Conservation (phyloP, 2,113 vertebrate species). For the Peromyscus leucopus region DNA sequence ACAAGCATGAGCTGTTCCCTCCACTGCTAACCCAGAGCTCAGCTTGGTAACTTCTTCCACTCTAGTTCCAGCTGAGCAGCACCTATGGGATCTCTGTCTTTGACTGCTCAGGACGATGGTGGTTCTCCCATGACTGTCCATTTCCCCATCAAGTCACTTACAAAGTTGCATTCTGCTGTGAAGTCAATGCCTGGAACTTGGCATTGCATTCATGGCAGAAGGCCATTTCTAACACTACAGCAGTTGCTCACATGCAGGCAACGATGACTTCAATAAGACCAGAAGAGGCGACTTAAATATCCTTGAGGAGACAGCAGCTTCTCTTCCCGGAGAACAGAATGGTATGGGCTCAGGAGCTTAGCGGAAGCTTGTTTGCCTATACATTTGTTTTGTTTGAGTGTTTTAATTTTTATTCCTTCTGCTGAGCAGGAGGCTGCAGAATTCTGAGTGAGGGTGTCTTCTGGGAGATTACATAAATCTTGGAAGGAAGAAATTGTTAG, state of each 20-base stretch:
- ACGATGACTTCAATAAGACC: conserved; percentile 14
- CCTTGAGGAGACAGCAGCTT: neutral
- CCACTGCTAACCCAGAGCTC: neutral
- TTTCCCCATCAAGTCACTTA: neutral
- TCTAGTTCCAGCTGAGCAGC: neutral
- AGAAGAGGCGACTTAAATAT: conserved; percentile 23
- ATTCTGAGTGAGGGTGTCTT: conserved; percentile 10
- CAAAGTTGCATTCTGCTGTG: neutral
- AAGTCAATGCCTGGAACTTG: neutral
- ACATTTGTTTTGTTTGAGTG: conserved; percentile 21
- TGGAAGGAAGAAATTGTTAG: neutral
- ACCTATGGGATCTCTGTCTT: neutral
- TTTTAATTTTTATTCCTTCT: neutral
- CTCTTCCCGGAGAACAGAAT: neutral
- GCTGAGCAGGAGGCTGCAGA: neutral
- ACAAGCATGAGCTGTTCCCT: neutral
- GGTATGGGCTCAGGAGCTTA: neutral
- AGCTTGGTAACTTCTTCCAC: neutral
- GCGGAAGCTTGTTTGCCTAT: neutral
- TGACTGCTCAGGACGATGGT: neutral
- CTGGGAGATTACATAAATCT: neutral
- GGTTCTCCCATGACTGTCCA: neutral
- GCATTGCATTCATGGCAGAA: neutral
- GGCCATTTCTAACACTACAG: conserved; percentile 25
- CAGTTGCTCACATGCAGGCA: neutral